Evolutionary conservation across 2,797 vertebrate genomes (phyloP).

Genomic region (Potorous gilbertii): DNA sequence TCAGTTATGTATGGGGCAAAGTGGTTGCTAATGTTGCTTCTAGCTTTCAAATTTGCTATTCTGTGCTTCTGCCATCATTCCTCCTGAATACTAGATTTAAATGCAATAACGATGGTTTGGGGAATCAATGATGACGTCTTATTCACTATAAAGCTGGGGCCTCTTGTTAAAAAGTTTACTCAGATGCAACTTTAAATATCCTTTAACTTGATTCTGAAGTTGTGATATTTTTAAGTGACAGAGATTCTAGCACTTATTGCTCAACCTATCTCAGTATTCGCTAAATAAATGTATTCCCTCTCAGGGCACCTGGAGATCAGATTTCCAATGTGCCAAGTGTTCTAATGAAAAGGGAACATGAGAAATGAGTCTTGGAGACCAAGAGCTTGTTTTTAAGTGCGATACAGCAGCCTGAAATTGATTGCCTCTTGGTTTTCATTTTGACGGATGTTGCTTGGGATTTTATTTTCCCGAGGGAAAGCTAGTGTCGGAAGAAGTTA

Average conservation of each 20-base stretch:
- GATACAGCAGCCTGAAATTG: slow-evolving; percentile 7
- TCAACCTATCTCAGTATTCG: slow-evolving; percentile 4
- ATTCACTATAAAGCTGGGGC: background rate
- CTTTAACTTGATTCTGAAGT: background rate
- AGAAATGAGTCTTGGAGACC: slow-evolving; percentile 15
- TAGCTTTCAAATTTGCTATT: background rate
- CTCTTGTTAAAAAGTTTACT: background rate
- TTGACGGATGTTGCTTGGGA: background rate
- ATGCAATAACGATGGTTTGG: background rate
- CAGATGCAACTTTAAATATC: background rate
- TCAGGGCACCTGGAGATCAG: background rate
- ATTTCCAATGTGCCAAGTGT: background rate
- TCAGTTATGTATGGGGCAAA: background rate
- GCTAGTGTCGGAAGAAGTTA: background rate
- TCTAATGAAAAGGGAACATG: slow-evolving; percentile 39
- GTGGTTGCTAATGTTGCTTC: background rate
- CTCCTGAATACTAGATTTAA: background rate
- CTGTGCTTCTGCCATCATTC: background rate
- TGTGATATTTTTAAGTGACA: background rate
- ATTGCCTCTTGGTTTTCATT: slow-evolving; percentile 21
- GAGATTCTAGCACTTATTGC: background rate
- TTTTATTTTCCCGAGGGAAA: slow-evolving; percentile 22
- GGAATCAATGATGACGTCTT: background rate
- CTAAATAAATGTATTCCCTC: background rate
- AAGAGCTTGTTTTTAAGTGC: slow-evolving; percentile 54